Evolutionary conservation across 1,140 invertebrate genomes (phyloP), one percentile per base, ranked within the genome.

Genomic region (Cotesia vestalis): DNA sequence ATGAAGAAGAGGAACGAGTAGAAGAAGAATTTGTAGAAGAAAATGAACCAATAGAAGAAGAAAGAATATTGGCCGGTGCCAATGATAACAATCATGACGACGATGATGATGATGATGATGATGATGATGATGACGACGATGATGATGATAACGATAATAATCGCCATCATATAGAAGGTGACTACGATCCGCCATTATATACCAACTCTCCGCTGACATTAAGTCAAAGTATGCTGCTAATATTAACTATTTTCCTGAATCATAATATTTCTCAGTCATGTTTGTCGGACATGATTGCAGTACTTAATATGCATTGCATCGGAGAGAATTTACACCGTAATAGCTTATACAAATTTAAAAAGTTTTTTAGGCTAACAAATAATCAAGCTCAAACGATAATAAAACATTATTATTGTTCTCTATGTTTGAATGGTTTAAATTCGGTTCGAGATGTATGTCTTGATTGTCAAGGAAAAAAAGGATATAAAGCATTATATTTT

Each of bases 101-200:
- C 4, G 38, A 40, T 9, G 38, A 40, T 40, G 38, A 40, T 9
- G 38, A 40, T 4, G 1, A 40, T 40, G 38, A 40, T 9, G 38
- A 40, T 40, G 38, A 40, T 40, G 38, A 40, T 40, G 38, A 40
- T 40, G 20, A 20, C 20, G 20, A 20, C 20, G 20, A 20, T 20
- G 20, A 20, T 20, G 20, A 20, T 20, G 20, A 20, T 20, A 40
- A 6, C 4, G 8, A 40, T 9, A 40, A 40, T 40, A 40, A 40
- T 40, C 38, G 38, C 38, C 38, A 40, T 40, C 8, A 40, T 3
- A 40, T 40, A 40, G 38, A 40, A 40, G 4, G 59, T 40, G 46
- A 69, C n/a, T 52, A 38, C 35, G 57, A 64, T 62, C 35, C 36
- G 35, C 69, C 69, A 12, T 38, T 71, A 20, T 71, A 71, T 55